phyloP scores from a whole-genome alignment of 2,113 vertebrate genomes.

The Semicossyphus pulcher region DNA sequence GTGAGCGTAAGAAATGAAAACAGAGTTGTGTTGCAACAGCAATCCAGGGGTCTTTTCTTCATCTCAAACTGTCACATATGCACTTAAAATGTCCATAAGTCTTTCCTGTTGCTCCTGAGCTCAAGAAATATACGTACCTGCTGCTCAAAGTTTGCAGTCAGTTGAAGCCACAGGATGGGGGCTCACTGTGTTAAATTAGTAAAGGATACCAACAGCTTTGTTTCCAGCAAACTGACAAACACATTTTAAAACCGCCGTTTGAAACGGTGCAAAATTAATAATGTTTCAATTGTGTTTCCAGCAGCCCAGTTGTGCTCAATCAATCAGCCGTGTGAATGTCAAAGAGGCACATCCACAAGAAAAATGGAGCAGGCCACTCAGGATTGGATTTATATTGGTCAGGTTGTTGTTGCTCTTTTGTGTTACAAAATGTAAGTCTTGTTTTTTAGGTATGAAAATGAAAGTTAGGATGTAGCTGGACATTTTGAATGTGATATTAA shows the following conservation, averaged over 20 bases:
- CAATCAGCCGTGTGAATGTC: slow-evolving; percentile 18
- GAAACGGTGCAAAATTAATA: slow-evolving; percentile 30
- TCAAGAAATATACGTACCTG: slow-evolving; percentile 6
- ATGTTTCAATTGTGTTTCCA: slow-evolving; percentile 20
- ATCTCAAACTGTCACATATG: slow-evolving; percentile 42
- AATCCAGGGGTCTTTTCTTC: slow-evolving; percentile 16
- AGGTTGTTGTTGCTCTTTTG: background rate
- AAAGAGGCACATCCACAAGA: background rate
- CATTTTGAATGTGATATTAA: too few relatives aligned
- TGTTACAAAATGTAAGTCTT: background rate
- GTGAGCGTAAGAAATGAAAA: slow-evolving; percentile 52
- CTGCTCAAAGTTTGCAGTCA: slow-evolving; percentile 2
- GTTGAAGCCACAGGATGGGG: slow-evolving; percentile 17
- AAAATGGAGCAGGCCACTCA: slow-evolving; percentile 1
- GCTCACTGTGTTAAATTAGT: slow-evolving; percentile 39
- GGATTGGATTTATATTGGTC: slow-evolving; percentile 3
- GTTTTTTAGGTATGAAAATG: background rate
- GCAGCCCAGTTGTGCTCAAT: slow-evolving; percentile 4
- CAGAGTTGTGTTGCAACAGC: slow-evolving; percentile 39
- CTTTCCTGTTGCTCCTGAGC: slow-evolving; percentile 9
- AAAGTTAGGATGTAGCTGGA: too few relatives aligned
- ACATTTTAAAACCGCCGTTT: slow-evolving; percentile 29
- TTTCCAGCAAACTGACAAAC: slow-evolving; percentile 43
- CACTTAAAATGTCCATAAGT: slow-evolving; percentile 2
- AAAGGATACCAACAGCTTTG: slow-evolving; percentile 41